Evolutionary conservation across 2,113 vertebrate genomes (phyloP).

Genomic region (Pleuronectes platessa): DNA sequence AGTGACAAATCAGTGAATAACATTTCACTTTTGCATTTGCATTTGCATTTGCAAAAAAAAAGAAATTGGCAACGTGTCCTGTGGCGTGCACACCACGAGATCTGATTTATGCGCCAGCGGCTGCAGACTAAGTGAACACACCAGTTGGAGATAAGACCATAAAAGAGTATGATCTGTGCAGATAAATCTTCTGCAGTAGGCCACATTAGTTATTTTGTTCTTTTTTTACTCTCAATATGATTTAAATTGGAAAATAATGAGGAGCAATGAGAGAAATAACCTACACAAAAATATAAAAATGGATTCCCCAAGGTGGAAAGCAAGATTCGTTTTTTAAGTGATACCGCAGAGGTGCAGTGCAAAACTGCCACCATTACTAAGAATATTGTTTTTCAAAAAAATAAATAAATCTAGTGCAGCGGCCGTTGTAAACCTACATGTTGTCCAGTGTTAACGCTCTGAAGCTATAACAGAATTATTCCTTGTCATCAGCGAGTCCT

Average conservation of each 20-base stretch:
- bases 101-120: conserved; percentile 42
- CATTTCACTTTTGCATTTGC: too few species aligned
- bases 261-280: background rate
- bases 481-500: too few species aligned
- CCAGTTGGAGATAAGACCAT: conserved; percentile 18
- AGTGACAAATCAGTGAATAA: too few species aligned
- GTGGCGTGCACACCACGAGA: conserved; percentile 23
- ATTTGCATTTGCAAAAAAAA: conserved; percentile 26
- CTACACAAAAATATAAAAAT: background rate
- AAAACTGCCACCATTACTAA: background rate
- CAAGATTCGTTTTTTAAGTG: background rate
- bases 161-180: conserved; percentile 9
- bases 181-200: conserved; percentile 4
- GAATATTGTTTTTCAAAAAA: background rate
- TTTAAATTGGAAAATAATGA: conserved; percentile 20
- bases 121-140: conserved; percentile 14
- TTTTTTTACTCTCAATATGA: background rate
- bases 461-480: too few species aligned
- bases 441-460: background rate
- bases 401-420: background rate
- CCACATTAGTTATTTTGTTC: too few species aligned
- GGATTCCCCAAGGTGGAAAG: background rate
- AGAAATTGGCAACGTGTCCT: background rate
- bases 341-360: background rate
- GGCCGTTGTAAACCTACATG: background rate